Evolutionary conservation across 2,888 invertebrate genomes (phyloP).

Genomic region (Apamea crenata): DNA sequence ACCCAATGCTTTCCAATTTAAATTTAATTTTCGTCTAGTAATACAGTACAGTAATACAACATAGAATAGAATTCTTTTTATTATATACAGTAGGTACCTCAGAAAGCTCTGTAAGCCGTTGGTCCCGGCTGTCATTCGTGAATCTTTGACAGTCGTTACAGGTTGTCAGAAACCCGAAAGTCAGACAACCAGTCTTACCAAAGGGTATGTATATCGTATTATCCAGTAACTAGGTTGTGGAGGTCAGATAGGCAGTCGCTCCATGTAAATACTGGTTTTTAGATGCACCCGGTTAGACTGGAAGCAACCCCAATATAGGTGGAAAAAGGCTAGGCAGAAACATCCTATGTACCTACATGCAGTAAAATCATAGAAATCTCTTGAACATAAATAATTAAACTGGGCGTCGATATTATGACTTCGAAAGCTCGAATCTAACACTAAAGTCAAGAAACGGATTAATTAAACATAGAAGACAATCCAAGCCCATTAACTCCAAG

Average conservation of each 20-base stretch:
- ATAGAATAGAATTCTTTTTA: too few species aligned
- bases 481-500: conserved; percentile 23
- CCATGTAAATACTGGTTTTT: too few species aligned
- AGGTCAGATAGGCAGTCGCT: too few species aligned
- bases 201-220: too few species aligned
- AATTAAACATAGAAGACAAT: conserved; percentile 18
- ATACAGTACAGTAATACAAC: too few species aligned
- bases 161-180: not conserved
- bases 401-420: too few species aligned
- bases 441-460: not conserved
- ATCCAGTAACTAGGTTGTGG: too few species aligned
- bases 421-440: not conserved
- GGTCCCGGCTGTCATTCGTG: not conserved
- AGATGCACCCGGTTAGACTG: too few species aligned
- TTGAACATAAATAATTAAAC: not conserved
- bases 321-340: too few species aligned
- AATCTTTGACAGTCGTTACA: not conserved
- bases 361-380: not conserved
- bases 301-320: too few species aligned
- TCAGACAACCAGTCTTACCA: too few species aligned
- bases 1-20: not conserved
- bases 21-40: not conserved
- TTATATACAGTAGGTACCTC: too few species aligned
- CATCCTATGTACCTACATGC: not conserved
- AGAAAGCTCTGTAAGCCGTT: not conserved